Conservation (phyloP, 2,113 vertebrate genomes). For the Siniperca chuatsi region DNA sequence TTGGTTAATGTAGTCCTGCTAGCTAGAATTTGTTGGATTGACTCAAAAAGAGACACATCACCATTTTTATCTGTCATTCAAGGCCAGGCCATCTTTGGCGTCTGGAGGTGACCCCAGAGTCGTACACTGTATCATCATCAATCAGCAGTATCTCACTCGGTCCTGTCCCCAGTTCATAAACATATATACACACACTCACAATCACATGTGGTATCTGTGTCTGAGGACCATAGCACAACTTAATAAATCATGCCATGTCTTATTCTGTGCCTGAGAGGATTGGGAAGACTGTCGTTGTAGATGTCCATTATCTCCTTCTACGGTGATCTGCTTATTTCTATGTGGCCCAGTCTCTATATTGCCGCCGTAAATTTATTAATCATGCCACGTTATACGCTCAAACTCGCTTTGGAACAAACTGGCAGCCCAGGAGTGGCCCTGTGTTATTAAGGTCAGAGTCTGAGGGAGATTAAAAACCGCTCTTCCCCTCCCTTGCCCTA, state of each 20-base stretch:
- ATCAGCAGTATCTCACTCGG: background rate
- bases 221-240: background rate
- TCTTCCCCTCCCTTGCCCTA: slow-evolving; percentile 1
- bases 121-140: slow-evolving; percentile 8
- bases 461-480: slow-evolving; percentile 64
- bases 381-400: slow-evolving; percentile 49
- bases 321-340: slow-evolving; percentile 25
- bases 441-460: slow-evolving; percentile 68
- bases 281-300: background rate
- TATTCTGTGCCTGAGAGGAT: slow-evolving; percentile 1
- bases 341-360: slow-evolving; percentile 15
- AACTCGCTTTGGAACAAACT: slow-evolving; percentile 31
- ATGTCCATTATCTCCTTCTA: background rate
- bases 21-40: background rate
- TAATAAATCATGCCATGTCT: background rate
- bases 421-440: slow-evolving; percentile 32
- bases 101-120: background rate
- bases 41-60: background rate
- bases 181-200: background rate
- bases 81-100: background rate
- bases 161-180: background rate
- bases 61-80: background rate
- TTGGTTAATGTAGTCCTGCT: background rate
- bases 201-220: slow-evolving; percentile 14
- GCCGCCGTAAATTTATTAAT: slow-evolving; percentile 60